Evolutionary conservation across 1,140 invertebrate genomes (phyloP).

Genomic region (Lordiphosa clarofinis): DNA sequence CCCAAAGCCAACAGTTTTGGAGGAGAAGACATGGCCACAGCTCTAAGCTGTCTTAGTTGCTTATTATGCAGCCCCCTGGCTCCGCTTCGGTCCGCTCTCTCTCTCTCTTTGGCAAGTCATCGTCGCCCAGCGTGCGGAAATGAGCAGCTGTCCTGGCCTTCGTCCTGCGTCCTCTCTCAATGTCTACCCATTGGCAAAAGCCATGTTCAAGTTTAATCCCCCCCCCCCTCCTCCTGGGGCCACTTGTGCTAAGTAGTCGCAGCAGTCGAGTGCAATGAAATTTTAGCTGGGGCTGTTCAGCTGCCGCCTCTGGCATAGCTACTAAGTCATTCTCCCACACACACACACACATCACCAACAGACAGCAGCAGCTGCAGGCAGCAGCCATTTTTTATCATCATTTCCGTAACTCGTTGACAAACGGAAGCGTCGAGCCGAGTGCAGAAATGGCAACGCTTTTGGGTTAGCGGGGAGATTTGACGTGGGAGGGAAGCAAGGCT

Average conservation of each 20-base stretch:
- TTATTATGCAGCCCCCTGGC: constrained; percentile 54
- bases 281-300: constrained; percentile 54
- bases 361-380: constrained; percentile 39
- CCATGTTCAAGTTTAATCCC: constrained; percentile 57
- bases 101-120: constrained; percentile 57
- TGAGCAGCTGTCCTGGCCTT: constrained; percentile 70
- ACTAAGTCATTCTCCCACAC: constrained; percentile 61
- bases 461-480: constrained; percentile 4
- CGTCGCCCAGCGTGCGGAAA: constrained; percentile 66
- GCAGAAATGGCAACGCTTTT: constrained; percentile 43
- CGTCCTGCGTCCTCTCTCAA: constrained; percentile 8
- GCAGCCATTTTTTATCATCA: constrained; percentile 76
- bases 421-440: constrained; percentile 70
- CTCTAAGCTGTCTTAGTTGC: constrained; percentile 74
- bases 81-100: constrained; percentile 1
- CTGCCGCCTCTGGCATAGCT: constrained; percentile 42
- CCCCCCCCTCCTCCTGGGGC: constrained; percentile 17
- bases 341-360: constrained; percentile 15
- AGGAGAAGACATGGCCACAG: constrained; percentile 49
- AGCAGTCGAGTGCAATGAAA: constrained; percentile 72
- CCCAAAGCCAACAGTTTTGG: constrained; percentile 5
- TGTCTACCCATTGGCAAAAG: constrained; percentile 2
- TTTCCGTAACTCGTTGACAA: constrained; percentile 77
- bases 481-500: not conserved
- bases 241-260: constrained; percentile 74